These are phyloP conservation scores for Seriola aureovittata DNA, from an alignment of 2,113 vertebrate species.

Conservation along the genomic window DNA sequence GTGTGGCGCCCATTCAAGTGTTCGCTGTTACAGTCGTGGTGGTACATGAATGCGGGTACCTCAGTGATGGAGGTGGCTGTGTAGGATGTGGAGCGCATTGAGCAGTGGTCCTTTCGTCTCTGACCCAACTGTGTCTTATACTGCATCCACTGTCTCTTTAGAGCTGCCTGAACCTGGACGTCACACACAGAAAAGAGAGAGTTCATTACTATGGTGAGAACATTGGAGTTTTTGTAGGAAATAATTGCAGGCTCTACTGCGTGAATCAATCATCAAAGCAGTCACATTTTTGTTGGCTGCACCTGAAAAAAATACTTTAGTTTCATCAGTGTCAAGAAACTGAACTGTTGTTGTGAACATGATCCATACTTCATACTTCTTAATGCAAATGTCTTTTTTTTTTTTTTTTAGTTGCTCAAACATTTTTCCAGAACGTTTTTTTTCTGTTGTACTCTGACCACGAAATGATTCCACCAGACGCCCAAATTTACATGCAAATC, in stretches of 20 bases:
- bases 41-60: conserved; percentile 90
- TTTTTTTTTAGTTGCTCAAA: not conserved
- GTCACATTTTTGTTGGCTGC: not conserved
- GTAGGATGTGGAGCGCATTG: conserved; percentile 89
- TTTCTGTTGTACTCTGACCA: conserved; percentile 5
- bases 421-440: not conserved
- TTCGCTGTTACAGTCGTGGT: conserved; percentile 87
- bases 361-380: not conserved
- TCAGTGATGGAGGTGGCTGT: conserved; percentile 91
- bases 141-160: conserved; percentile 95
- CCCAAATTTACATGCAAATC: conserved; percentile 27
- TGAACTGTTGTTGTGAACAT: not conserved
- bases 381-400: not conserved
- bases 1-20: conserved; percentile 85
- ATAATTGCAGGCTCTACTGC: too few species aligned
- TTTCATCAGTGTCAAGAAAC: not conserved
- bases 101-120: conserved; percentile 88
- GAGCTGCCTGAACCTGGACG: conserved; percentile 89
- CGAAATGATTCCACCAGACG: conserved; percentile 13
- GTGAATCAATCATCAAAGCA: not conserved
- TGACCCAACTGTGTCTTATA: conserved; percentile 92
- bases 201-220: not conserved
- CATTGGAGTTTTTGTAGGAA: not conserved
- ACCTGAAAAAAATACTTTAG: not conserved
- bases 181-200: not conserved